A percentile compares a stretch with the other conserved stretches of the same genome.
Conservation (phyloP, 2,888 invertebrate species). For the Phlogophora meticulosa region DNA sequence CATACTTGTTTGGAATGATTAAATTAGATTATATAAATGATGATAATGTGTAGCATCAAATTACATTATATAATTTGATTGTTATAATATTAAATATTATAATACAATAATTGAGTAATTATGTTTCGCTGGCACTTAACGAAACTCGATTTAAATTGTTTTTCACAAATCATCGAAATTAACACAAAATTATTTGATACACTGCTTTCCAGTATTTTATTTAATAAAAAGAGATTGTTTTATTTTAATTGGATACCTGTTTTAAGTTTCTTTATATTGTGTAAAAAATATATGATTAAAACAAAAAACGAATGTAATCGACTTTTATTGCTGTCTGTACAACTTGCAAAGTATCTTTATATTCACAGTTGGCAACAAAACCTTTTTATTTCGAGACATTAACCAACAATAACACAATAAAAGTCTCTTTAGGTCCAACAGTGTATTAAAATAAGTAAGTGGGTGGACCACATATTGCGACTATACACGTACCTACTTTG, state of each 20-base stretch:
- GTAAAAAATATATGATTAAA: too few species aligned
- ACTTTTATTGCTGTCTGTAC: background rate
- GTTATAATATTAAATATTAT: too few species aligned
- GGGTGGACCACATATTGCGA: constrained; percentile 12
- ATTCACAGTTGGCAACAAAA: constrained; percentile 17
- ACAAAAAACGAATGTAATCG: background rate
- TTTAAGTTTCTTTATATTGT: background rate
- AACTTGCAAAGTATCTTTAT: constrained; percentile 1
- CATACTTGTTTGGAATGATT: too few species aligned
- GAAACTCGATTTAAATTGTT: too few species aligned
- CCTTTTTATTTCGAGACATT: constrained; percentile 30
- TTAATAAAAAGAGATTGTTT: background rate
- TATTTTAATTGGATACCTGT: constrained; percentile 8
- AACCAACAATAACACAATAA: constrained; percentile 44
- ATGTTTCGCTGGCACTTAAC: too few species aligned
- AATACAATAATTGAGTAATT: too few species aligned
- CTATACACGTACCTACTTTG: constrained; percentile 14
- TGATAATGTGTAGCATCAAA: too few species aligned
- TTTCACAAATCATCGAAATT: background rate
- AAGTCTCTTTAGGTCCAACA: constrained; percentile 1
- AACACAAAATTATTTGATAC: background rate
- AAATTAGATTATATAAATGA: too few species aligned
- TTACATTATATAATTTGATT: too few species aligned
- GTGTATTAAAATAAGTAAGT: constrained; percentile 38
- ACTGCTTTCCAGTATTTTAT: background rate